Base-by-base conservation (phyloP, 2,888 invertebrate genomes). In the Reticulitermes lucifugus region DNA sequence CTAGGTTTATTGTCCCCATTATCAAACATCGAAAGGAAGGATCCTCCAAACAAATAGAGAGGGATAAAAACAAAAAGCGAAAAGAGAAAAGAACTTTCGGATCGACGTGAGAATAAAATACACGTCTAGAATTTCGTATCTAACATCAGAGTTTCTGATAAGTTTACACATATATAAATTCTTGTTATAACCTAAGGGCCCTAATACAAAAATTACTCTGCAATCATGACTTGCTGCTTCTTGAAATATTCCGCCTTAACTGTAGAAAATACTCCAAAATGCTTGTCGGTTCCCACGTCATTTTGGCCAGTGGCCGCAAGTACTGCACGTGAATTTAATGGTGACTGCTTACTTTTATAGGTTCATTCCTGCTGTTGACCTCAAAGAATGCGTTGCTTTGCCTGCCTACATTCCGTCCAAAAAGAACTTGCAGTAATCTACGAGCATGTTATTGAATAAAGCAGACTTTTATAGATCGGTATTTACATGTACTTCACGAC, bases 171-270 rank as follows among this genome's bases (percentile, higher is more conserved):
- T 60, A 35, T 35, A 60, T 60, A 60, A 60, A 22, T 60, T 18
- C 21, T 18, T 60, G 21, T 18, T n/a, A 60, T 60, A 60, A 60
- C 60, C n/a, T 65, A n/a, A 65, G n/a, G 65, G 25, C 1, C 35
- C 25, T 65, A n/a, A 65, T 1, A 10, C 25, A 65, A 65, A 65
- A n/a, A 65, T 25, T 10, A 65, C 65, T 73, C 35, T 73, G 73
- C 35, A n/a, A 73, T 18, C 14, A 29, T 73, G 73, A 73, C 73
- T 73, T 73, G 73, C 73, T 29, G 0, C 9, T 73, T 35, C 41
- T 29, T 73, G 73, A 73, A 73, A 73, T 73, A 14, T 73, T 73
- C 73, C 41, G 73, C 35, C 73, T 41, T 65, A n/a, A 25, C 25
- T 6, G 25, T 25, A 65, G 7, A 65, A 65, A 10, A 65, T 65